Percentiles rank a stretch among this genome's conserved stretches.
These are phyloP conservation scores for Indicator indicator DNA, from an alignment of 2,113 vertebrate species.

Conservation along the genomic window DNA sequence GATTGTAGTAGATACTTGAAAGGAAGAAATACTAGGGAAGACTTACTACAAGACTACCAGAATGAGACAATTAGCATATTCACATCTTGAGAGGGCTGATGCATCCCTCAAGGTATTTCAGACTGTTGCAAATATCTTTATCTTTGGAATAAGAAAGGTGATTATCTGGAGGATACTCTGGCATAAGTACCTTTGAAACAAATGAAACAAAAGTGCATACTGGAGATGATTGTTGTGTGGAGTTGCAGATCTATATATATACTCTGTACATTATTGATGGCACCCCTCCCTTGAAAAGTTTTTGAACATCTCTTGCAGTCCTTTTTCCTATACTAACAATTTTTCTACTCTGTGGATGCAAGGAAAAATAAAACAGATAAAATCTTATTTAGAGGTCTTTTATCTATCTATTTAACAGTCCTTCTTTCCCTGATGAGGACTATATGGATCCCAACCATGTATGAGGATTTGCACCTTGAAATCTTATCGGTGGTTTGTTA, in stretches of 20 bases:
- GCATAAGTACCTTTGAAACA: background rate
- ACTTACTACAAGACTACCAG: background rate
- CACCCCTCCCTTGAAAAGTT: background rate
- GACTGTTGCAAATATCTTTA: background rate
- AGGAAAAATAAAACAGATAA: background rate
- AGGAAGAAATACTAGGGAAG: background rate
- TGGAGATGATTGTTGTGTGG: background rate
- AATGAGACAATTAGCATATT: background rate
- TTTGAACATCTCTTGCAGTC: background rate
- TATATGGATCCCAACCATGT: fast-evolving
- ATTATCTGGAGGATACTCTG: background rate
- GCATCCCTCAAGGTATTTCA: background rate
- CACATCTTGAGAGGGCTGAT: background rate
- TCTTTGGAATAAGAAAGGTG: background rate
- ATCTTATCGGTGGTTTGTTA: fast-evolving
- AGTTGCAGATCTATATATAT: background rate
- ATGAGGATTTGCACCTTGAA: background rate
- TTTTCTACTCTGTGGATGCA: background rate
- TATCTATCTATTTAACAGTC: background rate
- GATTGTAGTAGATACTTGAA: background rate
- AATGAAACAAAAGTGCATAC: fast-evolving
- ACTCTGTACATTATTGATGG: background rate
- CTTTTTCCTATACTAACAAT: background rate
- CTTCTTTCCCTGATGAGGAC: background rate
- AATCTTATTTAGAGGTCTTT: background rate